Conservation (phyloP, 1,140 invertebrate genomes). For the Drosophila burlai region DNA sequence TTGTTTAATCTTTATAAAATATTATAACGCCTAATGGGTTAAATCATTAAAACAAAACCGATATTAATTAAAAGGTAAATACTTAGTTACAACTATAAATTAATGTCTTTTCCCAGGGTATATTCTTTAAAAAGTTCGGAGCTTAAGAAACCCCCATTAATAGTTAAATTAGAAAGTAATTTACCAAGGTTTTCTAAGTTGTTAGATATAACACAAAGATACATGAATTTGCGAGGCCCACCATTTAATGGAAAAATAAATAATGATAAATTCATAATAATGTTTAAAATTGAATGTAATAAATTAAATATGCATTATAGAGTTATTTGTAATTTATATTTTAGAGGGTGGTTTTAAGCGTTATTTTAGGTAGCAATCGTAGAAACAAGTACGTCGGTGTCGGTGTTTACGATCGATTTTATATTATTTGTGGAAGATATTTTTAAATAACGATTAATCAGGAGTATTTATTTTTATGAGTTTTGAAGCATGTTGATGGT, state of each 20-base stretch:
- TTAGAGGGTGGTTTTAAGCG: constrained; percentile 19
- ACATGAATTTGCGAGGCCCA: background rate
- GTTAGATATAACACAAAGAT: constrained; percentile 32
- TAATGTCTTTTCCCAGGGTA: background rate
- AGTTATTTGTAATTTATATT: constrained; percentile 6
- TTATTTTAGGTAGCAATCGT: constrained; percentile 52
- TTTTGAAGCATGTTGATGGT: constrained; percentile 69
- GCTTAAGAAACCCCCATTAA: constrained; percentile 8
- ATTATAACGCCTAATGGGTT: too few relatives aligned
- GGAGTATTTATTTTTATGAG: constrained; percentile 70
- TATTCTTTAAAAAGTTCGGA: background rate
- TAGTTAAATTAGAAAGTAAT: constrained; percentile 21
- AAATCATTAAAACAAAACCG: background rate
- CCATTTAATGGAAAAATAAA: constrained; percentile 16
- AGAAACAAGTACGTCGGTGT: constrained; percentile 49
- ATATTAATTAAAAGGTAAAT: background rate
- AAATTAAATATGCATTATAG: constrained; percentile 29
- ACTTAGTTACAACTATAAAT: background rate
- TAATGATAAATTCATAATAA: constrained; percentile 32
- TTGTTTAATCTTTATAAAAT: constrained; percentile 1
- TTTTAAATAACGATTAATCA: constrained; percentile 66
- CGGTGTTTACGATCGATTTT: constrained; percentile 65
- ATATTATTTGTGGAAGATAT: constrained; percentile 44
- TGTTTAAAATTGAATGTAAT: background rate
- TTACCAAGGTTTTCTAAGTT: constrained; percentile 76